Evolutionary conservation across 2,113 vertebrate genomes (phyloP).

Genomic region (Oncorhynchus clarkii): DNA sequence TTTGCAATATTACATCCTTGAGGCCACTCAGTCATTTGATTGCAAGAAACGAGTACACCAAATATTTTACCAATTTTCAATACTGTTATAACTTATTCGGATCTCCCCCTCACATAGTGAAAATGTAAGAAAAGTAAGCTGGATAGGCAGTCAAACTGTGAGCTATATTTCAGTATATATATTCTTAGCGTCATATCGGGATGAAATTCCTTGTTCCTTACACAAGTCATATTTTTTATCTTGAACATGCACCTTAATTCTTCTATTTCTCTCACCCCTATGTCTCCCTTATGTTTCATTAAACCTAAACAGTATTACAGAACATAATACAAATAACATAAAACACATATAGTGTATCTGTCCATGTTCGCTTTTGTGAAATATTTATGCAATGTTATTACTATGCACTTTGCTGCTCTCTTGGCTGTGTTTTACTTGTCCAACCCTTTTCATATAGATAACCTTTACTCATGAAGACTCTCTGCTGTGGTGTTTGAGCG

Average conservation of each 20-base stretch:
- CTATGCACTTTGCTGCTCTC: not conserved
- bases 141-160: not conserved
- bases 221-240: not conserved
- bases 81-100: not conserved
- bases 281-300: not conserved
- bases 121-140: not conserved
- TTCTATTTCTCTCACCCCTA: not conserved
- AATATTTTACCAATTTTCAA: not conserved
- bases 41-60: not conserved
- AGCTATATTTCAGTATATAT: constrained; percentile 5
- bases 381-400: constrained; percentile 44
- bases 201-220: not conserved
- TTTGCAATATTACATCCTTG: no score
- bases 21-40: not conserved
- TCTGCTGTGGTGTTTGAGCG: not conserved
- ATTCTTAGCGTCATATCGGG: not conserved
- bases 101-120: not conserved
- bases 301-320: not conserved
- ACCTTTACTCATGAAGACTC: not conserved
- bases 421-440: no score
- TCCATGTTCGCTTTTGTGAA: constrained; percentile 56
- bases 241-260: not conserved
- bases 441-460: not conserved
- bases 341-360: constrained; percentile 10
- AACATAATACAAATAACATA: not conserved